Evolutionary conservation across 1,140 invertebrate species (phyloP), one percentile per base, ranked within the genome.

Genomic region (Eriosoma lanigerum): DNA sequence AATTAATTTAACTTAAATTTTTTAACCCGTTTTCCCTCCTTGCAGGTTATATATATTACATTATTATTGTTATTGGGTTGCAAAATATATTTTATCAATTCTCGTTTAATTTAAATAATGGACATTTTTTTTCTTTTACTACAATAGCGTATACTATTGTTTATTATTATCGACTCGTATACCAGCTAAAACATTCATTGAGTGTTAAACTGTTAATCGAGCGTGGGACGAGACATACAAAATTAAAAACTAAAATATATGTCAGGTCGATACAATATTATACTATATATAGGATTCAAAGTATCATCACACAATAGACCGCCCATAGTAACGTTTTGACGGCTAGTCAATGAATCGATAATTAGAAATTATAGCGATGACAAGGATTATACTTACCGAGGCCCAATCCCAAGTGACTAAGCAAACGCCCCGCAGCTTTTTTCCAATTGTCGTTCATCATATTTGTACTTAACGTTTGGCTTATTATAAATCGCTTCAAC

Each of bases 321-420:
- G 73, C 73, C 73, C 73, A 78, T 78, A 58, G 73, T 26, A 78
- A 58, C 54, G 32, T 78, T 78, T 60, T 78, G 73, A 78, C 73
- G 73, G 73, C 73, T 78, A 78, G 73, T 78, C 73, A 78, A 78
- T 78, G 73, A 78, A 78, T 29, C 73, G 73, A 78, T 78, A 78
- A 78, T 78, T 78, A 78, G 73, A 78, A 78, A 78, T 78, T 78
- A n/a, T n/a, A 78, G 73, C 60, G 73, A 60, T 46, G 73, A 78
- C 73, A 29, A 78, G 56, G 21, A 78, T 78, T 38, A 8, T 38
- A 60, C 73, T 54, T 24, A 32, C 73, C 73, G 73, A 17, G 73
- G 52, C 38, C 29, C 73, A 15, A 60, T 58, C 73, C 72, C 56
- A 78, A 78, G 73, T 78, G 73, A 78, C 73, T 78, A 78, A 60